A percentile compares a stretch with the other conserved stretches of the same genome.
These are phyloP conservation scores for Zaprionus ornatus DNA, from an alignment of 1,140 invertebrate genomes.

Conservation along the genomic window DNA sequence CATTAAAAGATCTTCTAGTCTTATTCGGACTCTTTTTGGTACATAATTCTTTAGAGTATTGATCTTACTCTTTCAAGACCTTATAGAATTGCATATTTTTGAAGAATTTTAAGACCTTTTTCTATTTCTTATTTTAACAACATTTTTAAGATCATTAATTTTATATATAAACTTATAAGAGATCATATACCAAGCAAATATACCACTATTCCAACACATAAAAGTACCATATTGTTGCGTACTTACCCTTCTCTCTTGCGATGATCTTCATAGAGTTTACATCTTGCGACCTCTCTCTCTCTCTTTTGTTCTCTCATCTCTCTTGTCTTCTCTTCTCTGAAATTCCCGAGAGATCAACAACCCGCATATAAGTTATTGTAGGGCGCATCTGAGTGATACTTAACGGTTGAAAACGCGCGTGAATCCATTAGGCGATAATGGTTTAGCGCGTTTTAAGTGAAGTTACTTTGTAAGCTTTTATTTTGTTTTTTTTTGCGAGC, in stretches of 20 bases:
- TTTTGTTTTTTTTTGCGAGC: neutral
- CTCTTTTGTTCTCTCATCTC: neutral
- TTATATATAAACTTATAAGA: neutral
- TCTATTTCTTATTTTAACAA: no score
- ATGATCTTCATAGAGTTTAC: neutral
- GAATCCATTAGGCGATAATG: neutral
- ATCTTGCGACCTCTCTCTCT: neutral
- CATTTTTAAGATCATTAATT: no score
- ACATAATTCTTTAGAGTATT: no score
- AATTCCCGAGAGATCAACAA: neutral
- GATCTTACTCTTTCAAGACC: no score
- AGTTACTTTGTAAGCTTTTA: neutral
- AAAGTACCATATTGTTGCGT: neutral
- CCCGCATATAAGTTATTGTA: constrained; percentile 3
- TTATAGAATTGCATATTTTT: no score
- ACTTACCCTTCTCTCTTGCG: neutral
- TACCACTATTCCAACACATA: neutral
- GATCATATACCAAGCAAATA: neutral
- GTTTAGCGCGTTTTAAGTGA: neutral
- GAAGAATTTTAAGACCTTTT: no score
- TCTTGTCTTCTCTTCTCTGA: neutral
- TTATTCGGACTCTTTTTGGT: neutral
- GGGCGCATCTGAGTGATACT: neutral
- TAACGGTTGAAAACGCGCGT: neutral
- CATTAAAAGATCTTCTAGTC: neutral